phyloP scores from a whole-genome alignment of 2,797 vertebrate genomes.

The Taeniopygia guttata region DNA sequence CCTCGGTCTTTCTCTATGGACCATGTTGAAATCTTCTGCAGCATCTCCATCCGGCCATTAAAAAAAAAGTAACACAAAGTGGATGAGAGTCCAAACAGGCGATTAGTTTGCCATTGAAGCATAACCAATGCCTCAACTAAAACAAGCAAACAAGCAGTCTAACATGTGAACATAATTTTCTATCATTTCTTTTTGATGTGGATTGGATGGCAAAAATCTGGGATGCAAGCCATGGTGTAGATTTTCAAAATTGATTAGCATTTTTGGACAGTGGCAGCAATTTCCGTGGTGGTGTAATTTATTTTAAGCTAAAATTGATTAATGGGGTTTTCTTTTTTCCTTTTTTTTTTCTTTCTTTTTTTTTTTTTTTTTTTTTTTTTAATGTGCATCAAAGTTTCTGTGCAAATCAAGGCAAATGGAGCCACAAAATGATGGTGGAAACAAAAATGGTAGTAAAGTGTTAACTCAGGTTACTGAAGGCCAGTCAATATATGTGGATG shows the following conservation, averaged over 20 bases:
- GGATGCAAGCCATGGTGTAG: constrained; percentile 72
- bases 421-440: not conserved
- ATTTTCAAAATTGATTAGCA: constrained; percentile 74
- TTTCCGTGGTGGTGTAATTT: constrained; percentile 44
- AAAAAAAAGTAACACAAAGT: constrained; percentile 23
- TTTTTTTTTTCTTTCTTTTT: not conserved
- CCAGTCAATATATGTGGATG: not conserved
- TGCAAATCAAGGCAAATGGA: constrained; percentile 36
- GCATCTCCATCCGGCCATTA: not conserved
- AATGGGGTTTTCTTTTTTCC: not conserved
- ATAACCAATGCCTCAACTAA: constrained; percentile 67
- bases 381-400: constrained; percentile 2
- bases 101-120: constrained; percentile 70
- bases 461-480: not conserved
- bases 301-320: constrained; percentile 64
- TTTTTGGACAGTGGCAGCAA: constrained; percentile 64
- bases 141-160: constrained; percentile 71
- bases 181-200: constrained; percentile 74
- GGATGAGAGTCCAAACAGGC: constrained; percentile 61
- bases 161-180: constrained; percentile 75
- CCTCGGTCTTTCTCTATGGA: constrained; percentile 29
- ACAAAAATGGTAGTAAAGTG: not conserved
- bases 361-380: not conserved
- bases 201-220: constrained; percentile 71
- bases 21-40: not conserved